Percentiles rank a stretch among this genome's conserved stretches.
Conservation (phyloP, 2,888 invertebrate species). For the Keiferia lycopersicella region DNA sequence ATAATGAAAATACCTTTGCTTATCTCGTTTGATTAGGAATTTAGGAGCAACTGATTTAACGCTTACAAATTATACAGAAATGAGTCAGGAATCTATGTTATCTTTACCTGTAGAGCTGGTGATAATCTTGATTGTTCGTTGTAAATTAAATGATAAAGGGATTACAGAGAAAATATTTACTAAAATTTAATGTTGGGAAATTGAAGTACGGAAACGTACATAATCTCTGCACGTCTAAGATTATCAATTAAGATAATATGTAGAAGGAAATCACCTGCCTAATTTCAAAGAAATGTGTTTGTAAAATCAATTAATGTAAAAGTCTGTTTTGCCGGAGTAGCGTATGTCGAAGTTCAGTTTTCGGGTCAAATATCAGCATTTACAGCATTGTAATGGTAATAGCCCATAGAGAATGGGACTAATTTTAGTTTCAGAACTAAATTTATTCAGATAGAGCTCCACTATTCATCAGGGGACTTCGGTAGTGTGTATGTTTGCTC, state of each 20-base stretch:
- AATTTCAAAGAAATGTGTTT: no score
- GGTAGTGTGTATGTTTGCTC: no score
- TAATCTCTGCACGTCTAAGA: neutral
- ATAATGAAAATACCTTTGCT: neutral
- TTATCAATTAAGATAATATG: neutral
- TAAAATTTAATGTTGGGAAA: neutral
- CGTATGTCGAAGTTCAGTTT: no score
- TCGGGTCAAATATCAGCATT: no score
- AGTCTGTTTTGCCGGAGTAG: no score
- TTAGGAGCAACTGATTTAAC: neutral
- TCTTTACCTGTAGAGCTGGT: neutral
- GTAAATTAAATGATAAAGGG: neutral
- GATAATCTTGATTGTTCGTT: slow-evolving; percentile 5
- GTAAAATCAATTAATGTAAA: no score
- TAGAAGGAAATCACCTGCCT: no score
- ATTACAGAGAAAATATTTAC: neutral
- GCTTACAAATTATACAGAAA: neutral
- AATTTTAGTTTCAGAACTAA: no score
- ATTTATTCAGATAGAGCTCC: no score
- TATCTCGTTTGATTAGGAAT: neutral
- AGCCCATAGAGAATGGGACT: no score
- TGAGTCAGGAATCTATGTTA: neutral
- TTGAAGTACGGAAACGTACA: neutral
- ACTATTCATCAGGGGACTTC: no score
- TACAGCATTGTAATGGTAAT: no score